Evolutionary conservation across 2,797 vertebrate genomes (phyloP).

Genomic region (Oryzias dopingdopingensis): DNA sequence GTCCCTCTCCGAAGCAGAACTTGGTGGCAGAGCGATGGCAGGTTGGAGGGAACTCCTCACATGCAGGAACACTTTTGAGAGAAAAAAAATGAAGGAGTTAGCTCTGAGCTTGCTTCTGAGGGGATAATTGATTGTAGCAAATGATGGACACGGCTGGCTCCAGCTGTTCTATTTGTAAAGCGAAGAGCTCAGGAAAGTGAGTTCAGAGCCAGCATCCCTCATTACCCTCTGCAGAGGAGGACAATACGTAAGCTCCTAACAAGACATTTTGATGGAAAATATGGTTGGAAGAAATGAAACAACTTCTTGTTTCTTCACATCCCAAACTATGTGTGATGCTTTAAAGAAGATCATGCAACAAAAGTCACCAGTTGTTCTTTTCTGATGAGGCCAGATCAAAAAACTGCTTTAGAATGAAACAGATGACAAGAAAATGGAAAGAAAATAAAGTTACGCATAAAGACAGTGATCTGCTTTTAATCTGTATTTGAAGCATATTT

Average conservation of each 20-base stretch:
- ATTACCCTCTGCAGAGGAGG: conserved; percentile 10
- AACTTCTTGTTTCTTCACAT: background rate
- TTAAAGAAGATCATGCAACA: no score
- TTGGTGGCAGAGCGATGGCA: conserved; percentile 10
- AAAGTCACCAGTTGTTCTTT: conserved; percentile 10
- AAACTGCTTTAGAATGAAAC: background rate
- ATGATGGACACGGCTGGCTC: conserved; percentile 17
- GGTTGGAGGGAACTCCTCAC: conserved; percentile 19
- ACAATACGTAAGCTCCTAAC: background rate
- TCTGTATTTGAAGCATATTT: conserved; percentile 13
- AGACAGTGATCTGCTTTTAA: conserved; percentile 3
- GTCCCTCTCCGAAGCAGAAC: conserved; percentile 2
- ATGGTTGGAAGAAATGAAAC: background rate
- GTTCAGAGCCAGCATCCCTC: conserved; percentile 1
- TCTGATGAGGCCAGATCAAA: conserved; percentile 38
- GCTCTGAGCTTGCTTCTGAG: conserved; percentile 20
- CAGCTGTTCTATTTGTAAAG: conserved; percentile 1
- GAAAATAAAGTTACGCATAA: conserved; percentile 15
- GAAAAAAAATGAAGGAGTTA: conserved; percentile 8
- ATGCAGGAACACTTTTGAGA: conserved; percentile 1
- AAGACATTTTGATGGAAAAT: conserved; percentile 1
- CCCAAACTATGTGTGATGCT: conserved; percentile 22
- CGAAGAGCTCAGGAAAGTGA: conserved; percentile 1
- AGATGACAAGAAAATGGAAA: background rate
- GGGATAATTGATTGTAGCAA: conserved; percentile 19